These are phyloP conservation scores for Iselma pallidipennis DNA, from an alignment of 2,888 invertebrate species.

Conservation along the genomic window DNA sequence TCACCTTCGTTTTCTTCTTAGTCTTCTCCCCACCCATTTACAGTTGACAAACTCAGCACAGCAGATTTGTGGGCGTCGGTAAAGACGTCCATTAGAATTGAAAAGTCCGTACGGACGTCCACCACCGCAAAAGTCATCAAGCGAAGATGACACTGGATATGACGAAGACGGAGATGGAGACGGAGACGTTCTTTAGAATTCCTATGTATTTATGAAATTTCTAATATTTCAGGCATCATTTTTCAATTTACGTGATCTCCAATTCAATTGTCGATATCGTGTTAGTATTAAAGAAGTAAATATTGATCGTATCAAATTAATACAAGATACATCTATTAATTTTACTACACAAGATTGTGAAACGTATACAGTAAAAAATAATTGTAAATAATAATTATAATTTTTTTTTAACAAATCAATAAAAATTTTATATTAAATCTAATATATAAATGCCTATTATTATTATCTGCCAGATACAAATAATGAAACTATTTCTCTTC, in stretches of 20 bases:
- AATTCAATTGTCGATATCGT: slow-evolving; percentile 62
- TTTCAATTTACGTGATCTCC: slow-evolving; percentile 63
- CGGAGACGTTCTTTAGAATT: background rate
- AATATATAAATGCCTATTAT: no score
- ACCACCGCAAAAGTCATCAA: no score
- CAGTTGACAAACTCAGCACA: no score
- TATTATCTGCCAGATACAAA: no score
- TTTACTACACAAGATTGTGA: slow-evolving; percentile 61
- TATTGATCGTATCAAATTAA: slow-evolving; percentile 40
- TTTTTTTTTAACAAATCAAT: background rate
- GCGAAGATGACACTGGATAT: no score
- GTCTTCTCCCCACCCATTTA: no score
- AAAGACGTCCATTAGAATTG: no score
- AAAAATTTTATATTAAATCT: slow-evolving; percentile 2
- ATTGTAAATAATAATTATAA: slow-evolving; percentile 19
- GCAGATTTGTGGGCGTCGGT: no score
- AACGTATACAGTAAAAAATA: slow-evolving; percentile 31
- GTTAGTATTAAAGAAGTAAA: slow-evolving; percentile 58
- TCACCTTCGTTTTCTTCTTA: no score
- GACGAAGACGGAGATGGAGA: background rate
- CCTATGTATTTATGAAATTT: no score
- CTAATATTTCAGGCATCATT: slow-evolving; percentile 57
- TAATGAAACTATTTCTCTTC: no score
- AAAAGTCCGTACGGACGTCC: no score
- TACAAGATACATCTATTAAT: slow-evolving; percentile 57